A percentile compares a stretch with the other conserved stretches of the same genome.
Conservation (phyloP, 2,797 vertebrate species). For the Peromyscus nudipes region DNA sequence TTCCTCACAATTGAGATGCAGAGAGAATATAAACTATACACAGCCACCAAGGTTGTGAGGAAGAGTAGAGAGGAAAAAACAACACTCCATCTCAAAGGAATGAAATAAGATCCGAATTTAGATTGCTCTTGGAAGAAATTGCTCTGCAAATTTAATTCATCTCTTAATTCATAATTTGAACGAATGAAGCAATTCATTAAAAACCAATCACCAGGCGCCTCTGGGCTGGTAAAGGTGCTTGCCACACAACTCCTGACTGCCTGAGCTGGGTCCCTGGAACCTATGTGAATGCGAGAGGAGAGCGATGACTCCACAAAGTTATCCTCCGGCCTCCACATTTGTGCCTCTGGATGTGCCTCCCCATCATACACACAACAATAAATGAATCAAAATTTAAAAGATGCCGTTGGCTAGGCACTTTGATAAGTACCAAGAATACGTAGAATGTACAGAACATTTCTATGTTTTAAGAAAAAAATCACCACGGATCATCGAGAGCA, state of each 20-base stretch:
- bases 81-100: neutral
- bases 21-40: neutral
- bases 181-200: constrained; percentile 38
- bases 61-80: neutral
- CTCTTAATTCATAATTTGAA: constrained; percentile 36
- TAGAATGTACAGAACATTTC: neutral
- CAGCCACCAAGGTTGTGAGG: neutral
- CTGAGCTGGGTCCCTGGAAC: neutral
- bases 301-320: neutral
- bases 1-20: constrained; percentile 5
- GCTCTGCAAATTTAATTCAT: neutral
- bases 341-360: no score
- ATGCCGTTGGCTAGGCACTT: neutral
- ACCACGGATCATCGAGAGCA: neutral
- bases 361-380: neutral
- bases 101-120: constrained; percentile 59
- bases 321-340: neutral
- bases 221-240: neutral
- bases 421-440: neutral
- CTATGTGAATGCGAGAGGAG: neutral
- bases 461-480: neutral
- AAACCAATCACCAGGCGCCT: neutral
- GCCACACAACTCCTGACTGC: neutral
- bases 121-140: constrained; percentile 31
- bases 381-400: neutral